These are phyloP conservation scores for Acrossocheilus wenchowensis DNA, from an alignment of 2,797 vertebrate genomes.

Conservation along the genomic window DNA sequence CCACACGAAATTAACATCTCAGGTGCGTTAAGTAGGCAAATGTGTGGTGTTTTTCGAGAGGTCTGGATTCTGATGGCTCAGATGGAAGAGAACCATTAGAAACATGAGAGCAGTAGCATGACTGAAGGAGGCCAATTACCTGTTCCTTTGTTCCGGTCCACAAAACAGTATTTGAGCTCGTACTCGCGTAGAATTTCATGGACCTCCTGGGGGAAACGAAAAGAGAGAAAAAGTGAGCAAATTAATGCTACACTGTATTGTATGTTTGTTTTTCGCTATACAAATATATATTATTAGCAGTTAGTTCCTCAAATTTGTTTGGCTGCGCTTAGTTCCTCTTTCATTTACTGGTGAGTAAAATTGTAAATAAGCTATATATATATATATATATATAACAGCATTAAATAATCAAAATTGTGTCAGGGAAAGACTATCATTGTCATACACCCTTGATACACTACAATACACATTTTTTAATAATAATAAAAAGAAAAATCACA, in stretches of 20 bases:
- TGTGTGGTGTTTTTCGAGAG: constrained; percentile 26
- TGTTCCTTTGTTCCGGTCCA: constrained; percentile 98
- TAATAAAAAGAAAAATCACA: background rate
- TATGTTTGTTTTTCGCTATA: background rate
- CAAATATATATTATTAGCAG: background rate
- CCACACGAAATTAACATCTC: constrained; percentile 28
- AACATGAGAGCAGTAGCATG: constrained; percentile 49
- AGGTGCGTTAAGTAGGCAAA: constrained; percentile 22
- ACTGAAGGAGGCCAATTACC: constrained; percentile 79
- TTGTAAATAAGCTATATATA: background rate
- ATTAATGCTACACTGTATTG: background rate
- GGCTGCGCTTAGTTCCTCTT: background rate
- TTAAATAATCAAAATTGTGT: background rate
- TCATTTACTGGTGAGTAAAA: background rate
- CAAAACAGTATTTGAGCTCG: constrained; percentile 97
- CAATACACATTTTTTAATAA: background rate
- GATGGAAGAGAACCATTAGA: constrained; percentile 56
- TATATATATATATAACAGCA: background rate
- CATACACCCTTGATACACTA: background rate
- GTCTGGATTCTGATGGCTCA: constrained; percentile 50
- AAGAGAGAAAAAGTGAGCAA: constrained; percentile 28
- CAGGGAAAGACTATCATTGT: background rate
- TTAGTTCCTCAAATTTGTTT: background rate
- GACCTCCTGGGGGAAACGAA: constrained; percentile 83
- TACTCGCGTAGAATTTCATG: constrained; percentile 94